These are phyloP conservation scores for Scophthalmus maximus DNA, from an alignment of 2,113 vertebrate genomes.

Conservation along the genomic window DNA sequence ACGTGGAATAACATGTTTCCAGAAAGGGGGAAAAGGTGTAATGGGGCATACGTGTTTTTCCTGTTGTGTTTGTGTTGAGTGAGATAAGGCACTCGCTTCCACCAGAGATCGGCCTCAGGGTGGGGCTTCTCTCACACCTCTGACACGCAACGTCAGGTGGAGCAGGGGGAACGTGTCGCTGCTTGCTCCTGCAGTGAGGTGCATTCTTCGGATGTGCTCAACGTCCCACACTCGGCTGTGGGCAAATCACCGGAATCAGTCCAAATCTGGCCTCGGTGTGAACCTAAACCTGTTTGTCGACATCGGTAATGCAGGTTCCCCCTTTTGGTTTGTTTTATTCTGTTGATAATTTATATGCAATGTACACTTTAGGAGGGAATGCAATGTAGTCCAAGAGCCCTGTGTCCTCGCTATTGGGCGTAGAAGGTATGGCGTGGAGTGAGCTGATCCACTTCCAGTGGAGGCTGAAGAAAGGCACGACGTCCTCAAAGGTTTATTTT, in stretches of 20 bases:
- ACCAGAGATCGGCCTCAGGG: slow-evolving; percentile 12
- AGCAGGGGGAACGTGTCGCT: slow-evolving; percentile 64
- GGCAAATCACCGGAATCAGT: not conserved
- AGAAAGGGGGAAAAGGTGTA: no score
- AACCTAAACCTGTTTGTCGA: not conserved
- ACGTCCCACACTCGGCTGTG: not conserved
- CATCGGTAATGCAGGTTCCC: not conserved
- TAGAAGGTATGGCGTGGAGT: not conserved
- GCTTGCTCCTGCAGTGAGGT: slow-evolving; percentile 39
- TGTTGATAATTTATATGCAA: not conserved
- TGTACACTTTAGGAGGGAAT: not conserved
- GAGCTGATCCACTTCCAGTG: not conserved
- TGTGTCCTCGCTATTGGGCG: no score
- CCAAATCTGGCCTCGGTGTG: not conserved
- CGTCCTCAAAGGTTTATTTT: not conserved
- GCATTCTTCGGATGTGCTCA: slow-evolving; percentile 44
- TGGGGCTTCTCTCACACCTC: slow-evolving; percentile 11
- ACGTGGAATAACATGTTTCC: not conserved
- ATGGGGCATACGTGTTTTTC: not conserved
- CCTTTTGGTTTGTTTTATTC: not conserved
- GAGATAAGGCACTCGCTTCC: not conserved
- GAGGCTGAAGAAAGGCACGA: not conserved
- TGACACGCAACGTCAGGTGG: no score
- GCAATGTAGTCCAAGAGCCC: not conserved
- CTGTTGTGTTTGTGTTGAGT: slow-evolving; percentile 11